phyloP scores from a whole-genome alignment of 2,888 invertebrate genomes.

The Alloplasta piceator region DNA sequence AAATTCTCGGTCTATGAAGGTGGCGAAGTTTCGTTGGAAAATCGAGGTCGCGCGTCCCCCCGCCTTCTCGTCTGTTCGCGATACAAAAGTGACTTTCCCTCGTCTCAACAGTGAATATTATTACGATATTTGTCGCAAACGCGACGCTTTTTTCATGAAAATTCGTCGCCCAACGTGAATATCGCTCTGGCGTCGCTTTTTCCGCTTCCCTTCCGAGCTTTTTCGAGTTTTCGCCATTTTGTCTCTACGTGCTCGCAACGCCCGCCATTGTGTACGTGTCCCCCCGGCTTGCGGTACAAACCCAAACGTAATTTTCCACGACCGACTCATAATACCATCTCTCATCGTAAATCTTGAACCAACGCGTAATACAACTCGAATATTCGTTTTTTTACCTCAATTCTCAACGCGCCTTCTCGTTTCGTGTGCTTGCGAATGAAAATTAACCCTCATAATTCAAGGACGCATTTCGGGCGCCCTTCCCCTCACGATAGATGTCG shows the following conservation, averaged over 20 bases:
- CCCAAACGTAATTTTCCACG: constrained; percentile 44
- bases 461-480: too few species aligned
- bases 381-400: too few species aligned
- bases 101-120: constrained; percentile 32
- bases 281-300: constrained; percentile 67
- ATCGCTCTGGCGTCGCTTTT: constrained; percentile 51
- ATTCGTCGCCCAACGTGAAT: not conserved
- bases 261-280: constrained; percentile 81
- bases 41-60: constrained; percentile 69
- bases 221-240: constrained; percentile 81
- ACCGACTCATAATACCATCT: not conserved
- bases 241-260: constrained; percentile 76
- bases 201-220: constrained; percentile 60
- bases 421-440: too few species aligned
- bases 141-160: constrained; percentile 8
- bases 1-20: constrained; percentile 10
- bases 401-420: too few species aligned
- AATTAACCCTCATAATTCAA: too few species aligned
- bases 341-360: not conserved
- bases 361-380: too few species aligned
- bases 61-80: not conserved
- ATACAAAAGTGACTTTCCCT: constrained; percentile 42
- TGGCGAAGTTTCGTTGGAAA: constrained; percentile 64
- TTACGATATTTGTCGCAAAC: not conserved
- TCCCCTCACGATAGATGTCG: too few species aligned